Evolutionary conservation across 2,888 invertebrate genomes (phyloP), one percentile per base, ranked within the genome.

Genomic region (Lagria hirta): DNA sequence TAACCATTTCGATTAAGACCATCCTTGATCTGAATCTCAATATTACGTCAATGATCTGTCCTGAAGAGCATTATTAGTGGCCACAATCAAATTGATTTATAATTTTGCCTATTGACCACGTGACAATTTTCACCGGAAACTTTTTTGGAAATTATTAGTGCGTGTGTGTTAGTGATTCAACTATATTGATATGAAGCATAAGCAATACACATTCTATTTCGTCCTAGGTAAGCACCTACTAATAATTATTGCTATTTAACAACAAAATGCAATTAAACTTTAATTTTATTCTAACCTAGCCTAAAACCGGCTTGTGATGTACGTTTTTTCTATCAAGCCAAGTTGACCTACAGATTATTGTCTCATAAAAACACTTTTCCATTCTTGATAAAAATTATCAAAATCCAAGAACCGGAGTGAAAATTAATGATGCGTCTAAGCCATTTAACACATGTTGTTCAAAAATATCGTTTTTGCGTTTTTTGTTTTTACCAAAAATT

Each of bases 11-110:
- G 46, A 51, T 53, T 54, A 38, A 51, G 43, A 43, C 44, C 51
- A 46, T 51, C 49, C 49, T 49, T 53, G 53, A 52, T 54, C 54
- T 48, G 54, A 53, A 48, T 52, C 45, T 37, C 32, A 36, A 36
- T 43, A 51, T 59, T 58, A 53, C 56, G 60, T 58, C 60, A 58
- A 57, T 51, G 32, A 49, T 30, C 36, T 28, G 36, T 43, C 29
- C 27, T 14, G 33, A 47, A 37, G 36, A 42, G 15, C 18, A 45
- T 28, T 28, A 30, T 13, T 17, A 32, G 10, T 22, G 24, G 13
- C 17, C 28, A 44, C 32, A 21, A 28, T 35, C 32, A 36, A 43
- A 43, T 43, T 43, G 43, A 43, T 43, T 43, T 35, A 29, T 29
- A 43, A 43, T 29, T 43, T 23, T 11, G 36, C 37, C 18, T 32